A percentile compares a stretch with the other conserved stretches of the same genome.
phyloP scores from a whole-genome alignment of 2,797 vertebrate species.

The Myotis daubentonii region DNA sequence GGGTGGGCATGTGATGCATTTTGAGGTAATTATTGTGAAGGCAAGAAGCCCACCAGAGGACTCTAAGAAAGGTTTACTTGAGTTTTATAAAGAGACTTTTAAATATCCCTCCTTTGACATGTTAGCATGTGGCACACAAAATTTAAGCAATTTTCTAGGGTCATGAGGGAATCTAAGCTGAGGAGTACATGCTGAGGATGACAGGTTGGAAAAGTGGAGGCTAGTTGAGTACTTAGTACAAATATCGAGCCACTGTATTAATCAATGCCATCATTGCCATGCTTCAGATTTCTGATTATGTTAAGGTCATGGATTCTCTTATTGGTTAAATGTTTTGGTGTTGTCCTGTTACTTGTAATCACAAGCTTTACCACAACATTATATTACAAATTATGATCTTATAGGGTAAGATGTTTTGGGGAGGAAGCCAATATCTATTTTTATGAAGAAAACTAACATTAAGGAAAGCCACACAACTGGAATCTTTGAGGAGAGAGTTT shows the following conservation, averaged over 20 bases:
- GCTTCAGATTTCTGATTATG: background rate
- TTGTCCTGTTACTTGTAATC: background rate
- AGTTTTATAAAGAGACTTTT: background rate
- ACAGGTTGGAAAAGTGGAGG: background rate
- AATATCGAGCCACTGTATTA: background rate
- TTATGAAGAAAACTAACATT: background rate
- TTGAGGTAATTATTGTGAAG: background rate
- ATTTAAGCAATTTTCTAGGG: background rate
- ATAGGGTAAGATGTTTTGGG: background rate
- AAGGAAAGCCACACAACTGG: background rate
- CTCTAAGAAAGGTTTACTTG: background rate
- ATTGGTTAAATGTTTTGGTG: background rate
- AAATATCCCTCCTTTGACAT: background rate
- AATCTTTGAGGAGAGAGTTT: background rate
- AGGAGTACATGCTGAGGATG: background rate
- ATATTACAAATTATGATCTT: background rate
- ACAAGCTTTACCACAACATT: background rate
- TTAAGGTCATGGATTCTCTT: background rate
- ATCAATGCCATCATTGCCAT: background rate
- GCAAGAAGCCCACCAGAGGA: background rate
- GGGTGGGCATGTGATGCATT: rapidly evolving
- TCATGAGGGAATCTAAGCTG: background rate
- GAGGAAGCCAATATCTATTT: background rate
- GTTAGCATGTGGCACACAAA: background rate
- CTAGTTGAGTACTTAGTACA: background rate